Base-by-base conservation (phyloP, 2,888 invertebrate genomes). In the Cheilosia grossa region DNA sequence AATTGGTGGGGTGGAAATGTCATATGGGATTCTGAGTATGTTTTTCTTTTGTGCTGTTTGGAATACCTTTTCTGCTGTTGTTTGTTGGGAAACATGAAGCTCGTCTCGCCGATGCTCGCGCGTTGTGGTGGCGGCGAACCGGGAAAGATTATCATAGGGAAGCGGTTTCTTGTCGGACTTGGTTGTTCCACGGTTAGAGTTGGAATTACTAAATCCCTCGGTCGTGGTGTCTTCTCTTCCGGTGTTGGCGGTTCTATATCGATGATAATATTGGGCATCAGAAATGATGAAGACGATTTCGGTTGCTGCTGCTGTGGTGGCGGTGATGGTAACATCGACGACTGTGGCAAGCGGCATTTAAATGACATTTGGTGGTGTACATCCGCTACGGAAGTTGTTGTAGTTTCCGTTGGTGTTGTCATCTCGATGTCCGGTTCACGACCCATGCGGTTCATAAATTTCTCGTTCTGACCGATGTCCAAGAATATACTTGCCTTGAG, bases 131-230 rank as follows among this genome's bases (percentile, higher is more conserved):
- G 94, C 6, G 94, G 94, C 24, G 94, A 94, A 40, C 93, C 93
- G 1, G 93, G 93, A 82, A 93, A 92, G 79, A 92, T 89, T 4
- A 92, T 89, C 63, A 92, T 90, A 4, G 93, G 92, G 21, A 91
- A 88, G 40, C 91, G 91, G 6, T 94, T 89, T 47, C 93, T 94
- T 1, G 95, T 95, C 17, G 96, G 95, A 3, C 95, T 95, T 0
- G 95, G 94, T 58, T 95, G 93, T 91, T 95, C 94, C 72, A 96
- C 93, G 1, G 93, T 94, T 27, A 96, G 91, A 15, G 94, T 93
- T 1, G 96, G 96, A 64, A 95, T 95, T 33, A 94, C 91, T 21
- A 95, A 91, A 44, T 92, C 91, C 0, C 93, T 93, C 21, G 93
- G 93, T 72, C 89, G 86, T 42, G 87, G 87, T 33, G 88, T 86